Evolutionary conservation across 2,113 vertebrate genomes (phyloP).

Genomic region (Okapia johnstoni): DNA sequence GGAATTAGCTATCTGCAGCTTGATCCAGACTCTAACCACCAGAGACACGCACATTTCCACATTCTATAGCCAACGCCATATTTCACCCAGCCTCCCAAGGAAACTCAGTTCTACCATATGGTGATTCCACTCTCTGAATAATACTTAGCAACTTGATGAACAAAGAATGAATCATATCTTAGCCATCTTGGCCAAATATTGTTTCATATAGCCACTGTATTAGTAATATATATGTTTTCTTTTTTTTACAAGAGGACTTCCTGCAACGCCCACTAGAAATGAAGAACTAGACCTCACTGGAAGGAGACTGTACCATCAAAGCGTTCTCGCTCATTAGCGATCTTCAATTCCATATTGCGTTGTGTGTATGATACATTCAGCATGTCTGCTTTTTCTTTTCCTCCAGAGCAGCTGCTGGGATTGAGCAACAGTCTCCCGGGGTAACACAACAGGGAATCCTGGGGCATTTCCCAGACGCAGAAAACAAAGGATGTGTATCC

Average conservation of each 20-base stretch:
- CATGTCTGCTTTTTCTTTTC: constrained; percentile 45
- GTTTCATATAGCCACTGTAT: constrained; percentile 83
- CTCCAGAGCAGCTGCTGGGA: constrained; percentile 59
- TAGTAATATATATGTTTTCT: constrained; percentile 81
- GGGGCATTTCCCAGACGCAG: constrained; percentile 61
- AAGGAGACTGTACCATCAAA: constrained; percentile 49
- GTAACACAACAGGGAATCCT: constrained; percentile 65
- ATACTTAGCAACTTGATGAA: constrained; percentile 81
- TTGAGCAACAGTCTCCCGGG: constrained; percentile 66
- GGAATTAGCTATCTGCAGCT: neutral
- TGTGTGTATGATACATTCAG: constrained; percentile 35
- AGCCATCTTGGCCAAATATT: constrained; percentile 81
- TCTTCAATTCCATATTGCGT: neutral
- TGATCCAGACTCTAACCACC: neutral
- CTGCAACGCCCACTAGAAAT: constrained; percentile 80
- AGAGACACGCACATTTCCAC: neutral
- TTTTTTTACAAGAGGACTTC: constrained; percentile 78
- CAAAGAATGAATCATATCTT: constrained; percentile 82
- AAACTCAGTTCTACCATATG: constrained; percentile 69
- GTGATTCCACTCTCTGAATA: constrained; percentile 75
- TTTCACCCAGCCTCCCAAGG: constrained; percentile 14
- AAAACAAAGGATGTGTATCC: constrained; percentile 48
- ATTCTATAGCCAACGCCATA: neutral
- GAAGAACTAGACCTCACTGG: constrained; percentile 77
- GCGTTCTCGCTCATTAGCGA: neutral